Evolutionary conservation across 2,797 vertebrate species (phyloP), one percentile per base, ranked within the genome.

Genomic region (Alauda arvensis): DNA sequence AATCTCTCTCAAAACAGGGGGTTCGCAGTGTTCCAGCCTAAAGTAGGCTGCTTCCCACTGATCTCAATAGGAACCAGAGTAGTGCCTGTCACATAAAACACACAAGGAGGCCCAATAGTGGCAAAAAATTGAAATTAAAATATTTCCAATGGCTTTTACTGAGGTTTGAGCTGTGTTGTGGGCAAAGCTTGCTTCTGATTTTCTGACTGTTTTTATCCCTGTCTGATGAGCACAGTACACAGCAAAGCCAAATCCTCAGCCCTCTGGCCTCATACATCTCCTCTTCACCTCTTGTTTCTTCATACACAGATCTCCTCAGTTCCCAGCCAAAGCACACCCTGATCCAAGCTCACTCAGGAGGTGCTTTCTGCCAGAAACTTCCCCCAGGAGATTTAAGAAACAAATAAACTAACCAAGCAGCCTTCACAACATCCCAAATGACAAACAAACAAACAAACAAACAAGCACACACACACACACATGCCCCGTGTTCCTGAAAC

Each of bases 231-330:
- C 33, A 39, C 81, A 71, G 80, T 39, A 69, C 66, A 84, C 2
- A 89, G 81, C 43, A 77, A 91, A 85, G 61, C 66, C 76, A 91
- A 91, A 82, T 74, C 71, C 48, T 77, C 26, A 82, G 71, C 76
- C 71, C 66, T 70, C 77, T 93, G 93, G 78, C 81, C 69, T 89
- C 68, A 65, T 81, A 45, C 2, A 11, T 76, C 72, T 89, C 69
- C 87, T 80, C 56, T 93, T 91, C 94, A 93, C 87, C 87, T 93
- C 93, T 92, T 84, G 65, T 91, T 93, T 89, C 85, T 79, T 89
- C 69, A 88, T 74, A 67, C 1, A 0, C 68, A 89, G 62, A 84
- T 79, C 9, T 26, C 55, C 39, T 91, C 72, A 25, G 31, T 20
- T 93, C 59, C 83, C 66, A 94, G 91, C 85, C 92, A 95, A 87